phyloP scores from a whole-genome alignment of 2,113 vertebrate genomes.

The Anser cygnoides region DNA sequence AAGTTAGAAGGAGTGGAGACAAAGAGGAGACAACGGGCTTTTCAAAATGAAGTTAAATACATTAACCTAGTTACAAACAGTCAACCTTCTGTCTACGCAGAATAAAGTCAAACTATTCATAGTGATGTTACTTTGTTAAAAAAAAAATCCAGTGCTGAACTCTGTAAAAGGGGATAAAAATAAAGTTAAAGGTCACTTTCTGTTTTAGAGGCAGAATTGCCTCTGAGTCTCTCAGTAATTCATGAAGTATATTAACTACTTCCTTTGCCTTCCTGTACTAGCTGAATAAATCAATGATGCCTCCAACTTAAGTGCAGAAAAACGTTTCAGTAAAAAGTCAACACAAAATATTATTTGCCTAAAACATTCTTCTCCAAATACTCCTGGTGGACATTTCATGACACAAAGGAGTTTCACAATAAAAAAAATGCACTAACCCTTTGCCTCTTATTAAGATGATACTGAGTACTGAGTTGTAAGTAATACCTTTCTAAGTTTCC shows the following conservation, averaged over 20 bases:
- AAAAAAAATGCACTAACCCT: background rate
- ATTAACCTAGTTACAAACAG: background rate
- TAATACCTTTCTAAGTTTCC: background rate
- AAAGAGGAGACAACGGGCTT: background rate
- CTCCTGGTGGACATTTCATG: background rate
- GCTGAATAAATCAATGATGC: background rate
- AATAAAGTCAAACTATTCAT: background rate
- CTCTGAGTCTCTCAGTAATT: background rate
- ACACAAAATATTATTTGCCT: background rate
- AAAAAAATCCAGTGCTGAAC: background rate
- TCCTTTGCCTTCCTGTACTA: background rate
- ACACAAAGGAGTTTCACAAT: background rate
- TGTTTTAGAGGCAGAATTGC: background rate
- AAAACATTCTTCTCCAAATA: background rate
- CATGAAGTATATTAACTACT: background rate
- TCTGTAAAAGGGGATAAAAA: background rate
- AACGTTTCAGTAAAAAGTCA: background rate
- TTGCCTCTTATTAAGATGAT: background rate
- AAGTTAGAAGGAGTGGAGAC: background rate
- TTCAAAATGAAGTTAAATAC: background rate
- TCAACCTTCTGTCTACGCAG: background rate
- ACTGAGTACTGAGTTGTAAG: background rate
- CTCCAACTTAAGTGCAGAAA: background rate
- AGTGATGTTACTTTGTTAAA: background rate
- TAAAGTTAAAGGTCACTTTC: background rate